These are phyloP conservation scores for Spinus pinus DNA, from an alignment of 2,797 vertebrate genomes.

Conservation along the genomic window DNA sequence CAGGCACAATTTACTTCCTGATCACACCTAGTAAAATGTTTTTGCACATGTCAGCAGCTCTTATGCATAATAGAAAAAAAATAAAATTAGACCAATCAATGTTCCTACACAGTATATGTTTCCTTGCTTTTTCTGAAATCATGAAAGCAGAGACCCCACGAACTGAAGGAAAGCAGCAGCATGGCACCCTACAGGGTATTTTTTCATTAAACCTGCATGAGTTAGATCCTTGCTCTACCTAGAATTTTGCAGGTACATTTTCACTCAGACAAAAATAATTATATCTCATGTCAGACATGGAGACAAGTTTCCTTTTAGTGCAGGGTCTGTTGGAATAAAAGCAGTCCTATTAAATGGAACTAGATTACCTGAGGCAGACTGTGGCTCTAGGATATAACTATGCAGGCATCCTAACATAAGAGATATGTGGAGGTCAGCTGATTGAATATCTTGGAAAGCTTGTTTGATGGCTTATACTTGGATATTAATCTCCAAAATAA, in stretches of 20 bases:
- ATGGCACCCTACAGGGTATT: neutral
- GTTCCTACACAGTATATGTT: neutral
- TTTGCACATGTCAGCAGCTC: constrained; percentile 52
- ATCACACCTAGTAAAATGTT: constrained; percentile 56
- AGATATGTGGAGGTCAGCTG: neutral
- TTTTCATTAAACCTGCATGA: neutral
- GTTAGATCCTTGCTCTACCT: neutral
- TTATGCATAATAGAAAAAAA: constrained; percentile 47
- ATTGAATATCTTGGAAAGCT: neutral
- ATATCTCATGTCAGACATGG: neutral
- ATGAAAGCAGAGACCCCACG: neutral
- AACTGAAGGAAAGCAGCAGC: neutral
- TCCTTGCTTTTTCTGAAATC: constrained; percentile 23
- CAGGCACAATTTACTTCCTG: constrained; percentile 61
- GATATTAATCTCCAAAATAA: neutral
- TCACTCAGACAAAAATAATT: neutral
- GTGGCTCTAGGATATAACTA: neutral
- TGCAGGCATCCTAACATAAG: neutral
- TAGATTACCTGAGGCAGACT: neutral
- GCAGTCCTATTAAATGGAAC: neutral
- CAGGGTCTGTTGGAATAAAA: neutral
- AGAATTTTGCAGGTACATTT: neutral
- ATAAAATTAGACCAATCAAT: constrained; percentile 50
- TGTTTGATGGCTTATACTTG: neutral
- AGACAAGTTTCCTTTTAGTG: neutral